These are phyloP conservation scores for Tenodera sinensis DNA, from an alignment of 2,888 invertebrate species.

Conservation along the genomic window DNA sequence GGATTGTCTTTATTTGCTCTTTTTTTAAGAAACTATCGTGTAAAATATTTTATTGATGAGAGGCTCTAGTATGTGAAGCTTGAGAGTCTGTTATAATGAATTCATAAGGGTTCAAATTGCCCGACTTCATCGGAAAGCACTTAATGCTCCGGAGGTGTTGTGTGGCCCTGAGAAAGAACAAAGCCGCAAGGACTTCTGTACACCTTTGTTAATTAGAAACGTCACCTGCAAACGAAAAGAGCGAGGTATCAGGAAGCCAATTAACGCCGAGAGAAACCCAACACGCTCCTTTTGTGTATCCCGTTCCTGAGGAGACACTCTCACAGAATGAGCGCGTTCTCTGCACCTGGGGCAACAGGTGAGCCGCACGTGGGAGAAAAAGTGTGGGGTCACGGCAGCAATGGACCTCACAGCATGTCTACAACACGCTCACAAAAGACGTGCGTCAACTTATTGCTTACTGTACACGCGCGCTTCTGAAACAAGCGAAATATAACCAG, in stretches of 20 bases:
- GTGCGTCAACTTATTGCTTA: too few relatives aligned
- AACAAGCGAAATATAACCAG: too few relatives aligned
- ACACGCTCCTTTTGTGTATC: not conserved
- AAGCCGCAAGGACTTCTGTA: not conserved
- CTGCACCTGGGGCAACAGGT: not conserved
- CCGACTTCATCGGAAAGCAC: not conserved
- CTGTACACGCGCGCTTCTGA: too few relatives aligned
- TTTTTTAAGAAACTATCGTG: too few relatives aligned
- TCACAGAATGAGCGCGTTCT: not conserved
- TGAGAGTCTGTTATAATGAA: too few relatives aligned
- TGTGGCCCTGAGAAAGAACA: not conserved
- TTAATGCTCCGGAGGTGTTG: not conserved
- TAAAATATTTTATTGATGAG: too few relatives aligned
- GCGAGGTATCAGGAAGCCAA: not conserved
- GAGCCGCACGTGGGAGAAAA: not conserved
- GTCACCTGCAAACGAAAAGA: not conserved
- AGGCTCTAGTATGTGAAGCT: too few relatives aligned
- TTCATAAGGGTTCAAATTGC: not conserved
- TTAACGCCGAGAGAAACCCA: not conserved
- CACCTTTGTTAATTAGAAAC: not conserved
- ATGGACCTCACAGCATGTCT: too few relatives aligned
- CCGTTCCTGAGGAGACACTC: not conserved
- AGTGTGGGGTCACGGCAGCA: not conserved
- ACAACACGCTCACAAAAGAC: too few relatives aligned
- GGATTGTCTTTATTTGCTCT: too few relatives aligned